Conservation (phyloP, 2,113 vertebrate genomes). For the Podarcis muralis region DNA sequence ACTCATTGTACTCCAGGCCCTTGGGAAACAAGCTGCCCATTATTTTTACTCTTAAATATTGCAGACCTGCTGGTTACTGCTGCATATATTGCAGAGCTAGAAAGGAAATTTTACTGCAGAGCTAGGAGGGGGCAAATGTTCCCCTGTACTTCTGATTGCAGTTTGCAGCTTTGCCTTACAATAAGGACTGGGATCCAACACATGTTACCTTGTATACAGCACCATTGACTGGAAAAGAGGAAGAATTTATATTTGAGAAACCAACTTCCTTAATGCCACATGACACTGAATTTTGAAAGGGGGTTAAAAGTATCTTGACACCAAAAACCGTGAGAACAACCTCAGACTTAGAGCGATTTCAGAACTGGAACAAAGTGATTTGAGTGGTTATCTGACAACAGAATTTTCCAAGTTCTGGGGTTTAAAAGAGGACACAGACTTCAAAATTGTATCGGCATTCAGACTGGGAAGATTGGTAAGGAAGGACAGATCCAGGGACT, state of each 20-base stretch:
- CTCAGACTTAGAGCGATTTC: no score
- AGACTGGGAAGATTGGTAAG: no score
- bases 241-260: slow-evolving; percentile 53
- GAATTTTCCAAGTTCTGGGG: no score
- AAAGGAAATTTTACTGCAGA: background rate
- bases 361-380: no score
- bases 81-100: background rate
- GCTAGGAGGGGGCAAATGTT: background rate
- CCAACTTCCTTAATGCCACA: slow-evolving; percentile 54
- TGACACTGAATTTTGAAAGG: slow-evolving; percentile 54
- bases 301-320: slow-evolving; percentile 24
- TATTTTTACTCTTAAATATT: background rate
- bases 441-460: no score
- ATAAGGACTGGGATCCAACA: background rate
- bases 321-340: no score
- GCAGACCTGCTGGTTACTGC: background rate
- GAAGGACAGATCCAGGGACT: no score
- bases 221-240: slow-evolving; percentile 5
- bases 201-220: background rate
- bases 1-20: background rate
- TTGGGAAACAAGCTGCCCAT: background rate
- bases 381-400: no score
- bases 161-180: background rate
- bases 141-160: background rate
- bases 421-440: no score